phyloP scores from a whole-genome alignment of 37 sponge, comb jelly and placozoan genomes.

The Chondrosia reniformis region DNA sequence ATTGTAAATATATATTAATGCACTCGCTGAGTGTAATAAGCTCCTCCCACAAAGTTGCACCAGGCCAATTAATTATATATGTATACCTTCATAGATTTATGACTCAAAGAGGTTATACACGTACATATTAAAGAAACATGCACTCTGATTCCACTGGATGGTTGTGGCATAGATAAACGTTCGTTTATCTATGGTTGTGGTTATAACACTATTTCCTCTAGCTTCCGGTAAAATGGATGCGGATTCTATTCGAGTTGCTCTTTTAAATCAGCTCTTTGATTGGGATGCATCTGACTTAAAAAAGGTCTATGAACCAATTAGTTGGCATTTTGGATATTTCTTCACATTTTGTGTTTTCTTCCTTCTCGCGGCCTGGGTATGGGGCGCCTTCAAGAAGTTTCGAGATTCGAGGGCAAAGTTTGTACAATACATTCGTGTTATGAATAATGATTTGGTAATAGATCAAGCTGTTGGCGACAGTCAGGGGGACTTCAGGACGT shows the following conservation, averaged over 20 bases:
- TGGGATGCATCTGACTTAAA: constrained; percentile 52
- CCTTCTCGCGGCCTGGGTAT: neutral
- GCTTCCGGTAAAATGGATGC: neutral
- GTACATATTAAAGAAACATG: too few species aligned
- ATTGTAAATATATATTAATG: too few species aligned
- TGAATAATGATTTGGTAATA: constrained; percentile 9
- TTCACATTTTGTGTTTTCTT: neutral
- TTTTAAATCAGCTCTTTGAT: constrained; percentile 58
- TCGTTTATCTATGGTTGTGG: too few species aligned
- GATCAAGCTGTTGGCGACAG: constrained; percentile 10
- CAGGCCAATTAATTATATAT: too few species aligned
- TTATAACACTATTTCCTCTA: too few species aligned
- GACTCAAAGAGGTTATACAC: too few species aligned
- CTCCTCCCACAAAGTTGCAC: too few species aligned
- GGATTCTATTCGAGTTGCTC: constrained; percentile 29
- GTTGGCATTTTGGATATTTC: constrained; percentile 17
- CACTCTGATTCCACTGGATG: too few species aligned
- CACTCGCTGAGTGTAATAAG: too few species aligned
- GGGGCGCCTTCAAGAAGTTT: neutral
- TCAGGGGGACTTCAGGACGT: constrained; percentile 1
- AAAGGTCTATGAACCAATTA: constrained; percentile 56
- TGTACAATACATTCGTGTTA: neutral
- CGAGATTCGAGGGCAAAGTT: neutral
- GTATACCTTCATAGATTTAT: too few species aligned
- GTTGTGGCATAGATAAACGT: too few species aligned